Conservation (phyloP, 1,140 invertebrate species). For the Drosophila insularis region DNA sequence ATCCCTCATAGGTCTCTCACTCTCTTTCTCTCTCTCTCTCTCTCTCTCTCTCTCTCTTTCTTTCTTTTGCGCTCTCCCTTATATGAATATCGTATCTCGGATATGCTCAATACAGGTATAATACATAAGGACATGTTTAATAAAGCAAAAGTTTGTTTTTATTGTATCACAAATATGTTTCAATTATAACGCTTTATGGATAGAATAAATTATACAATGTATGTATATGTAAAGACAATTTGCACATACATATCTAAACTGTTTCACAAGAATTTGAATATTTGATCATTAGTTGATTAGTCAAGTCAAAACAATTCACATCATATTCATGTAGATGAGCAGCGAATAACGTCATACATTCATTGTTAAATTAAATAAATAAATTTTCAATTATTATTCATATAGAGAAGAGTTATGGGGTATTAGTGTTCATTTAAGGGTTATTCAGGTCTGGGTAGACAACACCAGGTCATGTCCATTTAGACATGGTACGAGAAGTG, state of each 20-base stretch:
- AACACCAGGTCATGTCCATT: slow-evolving; percentile 44
- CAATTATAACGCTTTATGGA: slow-evolving; percentile 58
- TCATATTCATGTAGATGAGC: slow-evolving; percentile 44
- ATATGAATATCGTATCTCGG: slow-evolving; percentile 72
- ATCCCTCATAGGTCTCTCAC: too few relatives aligned
- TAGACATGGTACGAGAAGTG: slow-evolving; percentile 93
- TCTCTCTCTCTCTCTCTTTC: too few relatives aligned
- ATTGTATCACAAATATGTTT: slow-evolving; percentile 80
- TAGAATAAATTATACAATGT: slow-evolving; percentile 47
- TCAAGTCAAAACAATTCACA: slow-evolving; percentile 64
- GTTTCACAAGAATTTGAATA: slow-evolving; percentile 41
- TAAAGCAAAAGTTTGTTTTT: slow-evolving; percentile 59
- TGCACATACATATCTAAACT: slow-evolving; percentile 50
- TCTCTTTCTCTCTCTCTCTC: background rate
- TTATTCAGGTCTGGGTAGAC: slow-evolving; percentile 18
- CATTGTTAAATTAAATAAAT: slow-evolving; percentile 37
- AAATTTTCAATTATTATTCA: slow-evolving; percentile 1
- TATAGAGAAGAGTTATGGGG: slow-evolving; percentile 21
- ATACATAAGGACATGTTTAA: slow-evolving; percentile 47
- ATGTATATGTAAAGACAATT: slow-evolving; percentile 22
- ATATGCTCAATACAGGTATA: slow-evolving; percentile 3
- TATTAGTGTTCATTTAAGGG: slow-evolving; percentile 41
- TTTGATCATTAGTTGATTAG: slow-evolving; percentile 68
- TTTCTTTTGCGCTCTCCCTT: background rate
- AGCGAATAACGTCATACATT: slow-evolving; percentile 48